phyloP scores from a whole-genome alignment of 2,888 invertebrate species.

The Trimorus sp. region DNA sequence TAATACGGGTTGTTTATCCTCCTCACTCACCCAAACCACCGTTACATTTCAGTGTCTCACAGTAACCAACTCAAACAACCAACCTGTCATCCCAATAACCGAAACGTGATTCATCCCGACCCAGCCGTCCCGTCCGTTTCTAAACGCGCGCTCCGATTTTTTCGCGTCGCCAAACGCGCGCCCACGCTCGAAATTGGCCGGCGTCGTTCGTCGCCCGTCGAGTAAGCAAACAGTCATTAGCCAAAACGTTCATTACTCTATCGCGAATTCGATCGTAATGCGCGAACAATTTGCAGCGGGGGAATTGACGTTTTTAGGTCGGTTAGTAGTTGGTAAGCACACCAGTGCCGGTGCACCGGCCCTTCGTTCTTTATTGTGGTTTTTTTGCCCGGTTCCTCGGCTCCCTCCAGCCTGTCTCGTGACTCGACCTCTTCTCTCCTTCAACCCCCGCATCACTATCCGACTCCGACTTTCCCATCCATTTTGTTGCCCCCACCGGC shows the following conservation, averaged over 20 bases:
- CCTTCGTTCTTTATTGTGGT: slow-evolving; percentile 71
- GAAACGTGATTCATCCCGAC: too few species aligned
- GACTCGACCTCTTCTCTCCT: slow-evolving; percentile 66
- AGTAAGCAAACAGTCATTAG: slow-evolving; percentile 38
- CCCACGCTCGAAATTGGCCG: slow-evolving; percentile 1
- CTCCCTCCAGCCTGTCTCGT: slow-evolving; percentile 70
- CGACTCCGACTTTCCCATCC: slow-evolving; percentile 65
- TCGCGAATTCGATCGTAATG: slow-evolving; percentile 56
- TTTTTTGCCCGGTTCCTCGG: slow-evolving; percentile 69
- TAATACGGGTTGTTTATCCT: too few species aligned
- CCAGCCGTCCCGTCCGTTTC: too few species aligned
- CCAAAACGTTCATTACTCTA: slow-evolving; percentile 46
- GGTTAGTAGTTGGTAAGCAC: slow-evolving; percentile 69
- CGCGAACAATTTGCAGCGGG: slow-evolving; percentile 56
- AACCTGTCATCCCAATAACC: too few species aligned
- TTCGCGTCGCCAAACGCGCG: too few species aligned
- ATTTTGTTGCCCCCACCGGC: slow-evolving; percentile 62
- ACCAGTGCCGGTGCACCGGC: slow-evolving; percentile 65
- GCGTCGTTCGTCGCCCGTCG: background rate
- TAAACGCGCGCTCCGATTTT: too few species aligned
- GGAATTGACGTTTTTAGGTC: slow-evolving; percentile 69
- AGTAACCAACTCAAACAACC: too few species aligned
- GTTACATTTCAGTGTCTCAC: too few species aligned
- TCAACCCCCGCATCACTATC: slow-evolving; percentile 67
- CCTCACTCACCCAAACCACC: too few species aligned